Conservation (phyloP, 2,797 vertebrate species). For the Anabacerthia variegaticeps region DNA sequence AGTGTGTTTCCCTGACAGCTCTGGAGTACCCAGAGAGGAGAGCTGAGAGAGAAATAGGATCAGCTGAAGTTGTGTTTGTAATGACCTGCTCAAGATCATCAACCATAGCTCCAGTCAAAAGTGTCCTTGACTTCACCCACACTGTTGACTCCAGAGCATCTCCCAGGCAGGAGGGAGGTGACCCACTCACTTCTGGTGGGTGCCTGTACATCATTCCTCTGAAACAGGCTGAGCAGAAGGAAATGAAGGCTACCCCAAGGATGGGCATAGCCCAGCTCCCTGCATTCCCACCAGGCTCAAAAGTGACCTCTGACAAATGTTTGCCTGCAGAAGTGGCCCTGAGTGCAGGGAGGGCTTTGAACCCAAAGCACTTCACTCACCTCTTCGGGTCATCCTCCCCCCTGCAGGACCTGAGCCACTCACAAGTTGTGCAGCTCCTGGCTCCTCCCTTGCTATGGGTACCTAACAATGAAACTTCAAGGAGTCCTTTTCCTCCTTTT, state of each 20-base stretch:
- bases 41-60: neutral
- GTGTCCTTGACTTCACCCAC: neutral
- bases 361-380: neutral
- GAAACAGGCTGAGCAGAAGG: neutral
- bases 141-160: neutral
- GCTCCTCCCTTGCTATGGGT: neutral
- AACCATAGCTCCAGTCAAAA: fast-evolving
- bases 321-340: neutral
- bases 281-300: neutral
- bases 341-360: neutral
- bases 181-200: neutral
- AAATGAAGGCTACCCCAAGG: neutral
- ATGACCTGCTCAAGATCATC: neutral
- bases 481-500: constrained; percentile 9
- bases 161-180: neutral
- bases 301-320: neutral
- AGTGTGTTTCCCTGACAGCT: neutral
- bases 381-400: neutral
- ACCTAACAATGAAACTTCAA: neutral
- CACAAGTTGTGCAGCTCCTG: fast-evolving
- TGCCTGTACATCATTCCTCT: neutral
- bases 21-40: fast-evolving
- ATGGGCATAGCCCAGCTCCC: neutral
- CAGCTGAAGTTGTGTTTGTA: neutral
- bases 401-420: neutral